phyloP scores from a whole-genome alignment of 2,888 invertebrate genomes.

The Sylvicola cinctus region DNA sequence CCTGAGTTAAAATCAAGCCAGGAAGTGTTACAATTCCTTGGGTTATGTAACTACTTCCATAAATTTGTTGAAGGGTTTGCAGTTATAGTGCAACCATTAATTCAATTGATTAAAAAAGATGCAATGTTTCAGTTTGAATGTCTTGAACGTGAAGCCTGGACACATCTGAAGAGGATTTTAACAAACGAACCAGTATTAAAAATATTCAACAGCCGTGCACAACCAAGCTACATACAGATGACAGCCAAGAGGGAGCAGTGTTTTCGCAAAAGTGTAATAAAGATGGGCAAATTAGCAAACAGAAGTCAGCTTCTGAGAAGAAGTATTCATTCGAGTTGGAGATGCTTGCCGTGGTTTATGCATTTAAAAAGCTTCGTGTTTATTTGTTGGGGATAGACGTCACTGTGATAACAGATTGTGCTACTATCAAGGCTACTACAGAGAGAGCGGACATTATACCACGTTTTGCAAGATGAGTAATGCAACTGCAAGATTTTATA shows the following conservation, averaged over 20 bases:
- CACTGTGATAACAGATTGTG: too few relatives aligned
- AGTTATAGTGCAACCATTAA: not conserved
- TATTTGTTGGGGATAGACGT: too few relatives aligned
- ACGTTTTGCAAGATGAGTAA: too few relatives aligned
- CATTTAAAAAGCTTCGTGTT: too few relatives aligned
- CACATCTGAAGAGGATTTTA: not conserved
- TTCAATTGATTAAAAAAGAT: not conserved
- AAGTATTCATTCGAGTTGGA: not conserved
- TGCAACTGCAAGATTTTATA: not conserved
- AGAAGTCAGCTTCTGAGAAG: not conserved
- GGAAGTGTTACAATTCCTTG: not conserved
- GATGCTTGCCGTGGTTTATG: not conserved
- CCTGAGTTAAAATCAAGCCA: too few relatives aligned
- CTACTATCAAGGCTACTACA: too few relatives aligned
- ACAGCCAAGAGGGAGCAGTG: not conserved
- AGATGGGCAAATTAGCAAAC: not conserved
- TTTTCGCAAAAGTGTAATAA: not conserved
- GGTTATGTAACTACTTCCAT: not conserved
- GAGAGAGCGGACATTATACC: too few relatives aligned
- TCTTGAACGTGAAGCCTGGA: too few relatives aligned
- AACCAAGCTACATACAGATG: not conserved
- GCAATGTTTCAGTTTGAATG: too few relatives aligned
- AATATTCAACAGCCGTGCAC: not conserved
- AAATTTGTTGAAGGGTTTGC: not conserved
- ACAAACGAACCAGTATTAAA: not conserved